Evolutionary conservation across 2,113 vertebrate genomes (phyloP).

Genomic region (Cairina moschata): DNA sequence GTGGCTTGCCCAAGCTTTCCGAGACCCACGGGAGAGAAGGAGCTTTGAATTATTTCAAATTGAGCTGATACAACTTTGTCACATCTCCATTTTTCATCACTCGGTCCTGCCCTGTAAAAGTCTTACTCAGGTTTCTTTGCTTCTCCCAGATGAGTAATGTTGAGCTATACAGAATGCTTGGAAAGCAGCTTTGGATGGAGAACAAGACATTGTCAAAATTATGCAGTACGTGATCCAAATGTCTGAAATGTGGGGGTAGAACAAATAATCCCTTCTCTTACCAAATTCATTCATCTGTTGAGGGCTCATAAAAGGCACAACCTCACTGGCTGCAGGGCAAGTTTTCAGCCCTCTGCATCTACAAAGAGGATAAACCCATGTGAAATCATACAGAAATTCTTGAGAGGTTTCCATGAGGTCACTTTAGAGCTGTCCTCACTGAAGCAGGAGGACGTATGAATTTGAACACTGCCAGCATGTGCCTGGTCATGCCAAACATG

Average conservation of each 20-base stretch:
- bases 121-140: slow-evolving; percentile 44
- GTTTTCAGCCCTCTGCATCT: background rate
- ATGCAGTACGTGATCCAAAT: slow-evolving; percentile 19
- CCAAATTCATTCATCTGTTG: slow-evolving; percentile 37
- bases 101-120: slow-evolving; percentile 40
- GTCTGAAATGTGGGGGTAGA: slow-evolving; percentile 29
- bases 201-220: slow-evolving; percentile 34
- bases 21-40: background rate
- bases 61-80: slow-evolving; percentile 23
- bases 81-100: slow-evolving; percentile 39
- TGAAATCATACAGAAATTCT: slow-evolving; percentile 16
- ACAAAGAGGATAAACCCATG: background rate
- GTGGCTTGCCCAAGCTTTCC: background rate
- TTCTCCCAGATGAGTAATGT: slow-evolving; percentile 42
- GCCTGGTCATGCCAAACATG: background rate
- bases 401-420: slow-evolving; percentile 6
- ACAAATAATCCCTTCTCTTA: slow-evolving; percentile 43
- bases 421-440: background rate
- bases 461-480: background rate
- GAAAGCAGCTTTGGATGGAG: slow-evolving; percentile 51
- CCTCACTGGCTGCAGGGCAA: background rate
- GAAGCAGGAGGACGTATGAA: background rate
- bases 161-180: slow-evolving; percentile 11
- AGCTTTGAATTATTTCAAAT: slow-evolving; percentile 28
- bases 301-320: slow-evolving; percentile 14